Evolutionary conservation across 2,888 invertebrate species (phyloP).

Genomic region (Hyposoter didymator): DNA sequence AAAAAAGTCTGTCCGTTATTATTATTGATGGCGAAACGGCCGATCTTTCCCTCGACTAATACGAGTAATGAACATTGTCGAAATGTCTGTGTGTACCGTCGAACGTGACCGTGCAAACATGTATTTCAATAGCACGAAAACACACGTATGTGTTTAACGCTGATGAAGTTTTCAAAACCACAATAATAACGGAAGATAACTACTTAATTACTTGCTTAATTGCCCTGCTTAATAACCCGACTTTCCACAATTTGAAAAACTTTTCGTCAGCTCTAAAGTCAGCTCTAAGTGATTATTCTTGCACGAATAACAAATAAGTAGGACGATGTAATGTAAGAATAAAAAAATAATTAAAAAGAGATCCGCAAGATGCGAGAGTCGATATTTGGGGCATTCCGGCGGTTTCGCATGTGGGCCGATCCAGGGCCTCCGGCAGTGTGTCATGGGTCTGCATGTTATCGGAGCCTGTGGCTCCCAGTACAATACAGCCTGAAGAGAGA

Average conservation of each 20-base stretch:
- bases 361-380: conserved; percentile 45
- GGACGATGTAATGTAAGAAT: neutral
- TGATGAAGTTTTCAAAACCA: neutral
- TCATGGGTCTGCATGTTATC: conserved; percentile 72
- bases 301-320: neutral
- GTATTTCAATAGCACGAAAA: neutral
- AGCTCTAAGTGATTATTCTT: neutral
- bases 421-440: conserved; percentile 79
- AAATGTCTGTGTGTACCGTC: neutral
- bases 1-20: neutral
- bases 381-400: conserved; percentile 69
- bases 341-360: neutral
- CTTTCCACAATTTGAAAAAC: conserved; percentile 1
- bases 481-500: conserved; percentile 5
- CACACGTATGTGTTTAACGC: neutral
- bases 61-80: neutral
- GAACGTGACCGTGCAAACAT: neutral
- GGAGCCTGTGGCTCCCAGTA: conserved; percentile 20
- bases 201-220: neutral
- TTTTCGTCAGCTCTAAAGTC: neutral
- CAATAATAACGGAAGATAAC: neutral
- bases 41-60: neutral
- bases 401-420: conserved; percentile 76
- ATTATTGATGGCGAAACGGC: neutral
- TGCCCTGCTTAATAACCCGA: neutral